Evolutionary conservation across 2,113 vertebrate genomes (phyloP).

Genomic region (Psilopsiagon aymara): DNA sequence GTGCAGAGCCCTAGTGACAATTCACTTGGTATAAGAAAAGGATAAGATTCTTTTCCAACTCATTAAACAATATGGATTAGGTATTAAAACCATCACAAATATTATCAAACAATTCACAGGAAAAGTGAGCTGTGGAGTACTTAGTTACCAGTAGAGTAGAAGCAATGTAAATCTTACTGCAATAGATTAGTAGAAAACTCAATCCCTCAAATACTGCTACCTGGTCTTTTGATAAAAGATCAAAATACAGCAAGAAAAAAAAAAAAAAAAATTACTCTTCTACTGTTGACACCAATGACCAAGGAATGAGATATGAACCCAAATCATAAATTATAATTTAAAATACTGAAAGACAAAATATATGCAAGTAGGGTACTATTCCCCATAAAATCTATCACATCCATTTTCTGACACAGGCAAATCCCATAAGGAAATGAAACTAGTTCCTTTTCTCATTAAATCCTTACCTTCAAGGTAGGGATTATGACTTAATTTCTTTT

Average conservation of each 20-base stretch:
- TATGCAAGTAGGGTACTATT: not conserved
- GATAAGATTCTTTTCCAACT: not conserved
- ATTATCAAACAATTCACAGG: not conserved
- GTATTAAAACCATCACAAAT: not conserved
- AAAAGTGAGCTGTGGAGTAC: not conserved
- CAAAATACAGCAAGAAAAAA: not conserved
- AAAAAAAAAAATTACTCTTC: not conserved
- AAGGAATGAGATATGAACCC: not conserved
- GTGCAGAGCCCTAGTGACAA: not conserved
- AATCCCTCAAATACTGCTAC: not conserved
- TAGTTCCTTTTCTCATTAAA: not conserved
- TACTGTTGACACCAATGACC: not conserved
- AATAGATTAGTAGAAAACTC: not conserved
- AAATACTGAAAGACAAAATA: not conserved
- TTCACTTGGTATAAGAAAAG: not conserved
- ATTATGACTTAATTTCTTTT: not conserved
- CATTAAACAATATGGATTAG: not conserved
- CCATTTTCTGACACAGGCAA: not conserved
- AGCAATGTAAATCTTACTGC: not conserved
- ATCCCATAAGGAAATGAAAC: not conserved
- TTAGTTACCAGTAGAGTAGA: not conserved
- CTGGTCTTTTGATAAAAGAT: not conserved
- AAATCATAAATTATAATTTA: not conserved
- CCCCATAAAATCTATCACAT: not conserved
- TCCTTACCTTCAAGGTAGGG: not conserved